Conservation (phyloP, 1,140 invertebrate genomes). For the Ylistrum balloti region DNA sequence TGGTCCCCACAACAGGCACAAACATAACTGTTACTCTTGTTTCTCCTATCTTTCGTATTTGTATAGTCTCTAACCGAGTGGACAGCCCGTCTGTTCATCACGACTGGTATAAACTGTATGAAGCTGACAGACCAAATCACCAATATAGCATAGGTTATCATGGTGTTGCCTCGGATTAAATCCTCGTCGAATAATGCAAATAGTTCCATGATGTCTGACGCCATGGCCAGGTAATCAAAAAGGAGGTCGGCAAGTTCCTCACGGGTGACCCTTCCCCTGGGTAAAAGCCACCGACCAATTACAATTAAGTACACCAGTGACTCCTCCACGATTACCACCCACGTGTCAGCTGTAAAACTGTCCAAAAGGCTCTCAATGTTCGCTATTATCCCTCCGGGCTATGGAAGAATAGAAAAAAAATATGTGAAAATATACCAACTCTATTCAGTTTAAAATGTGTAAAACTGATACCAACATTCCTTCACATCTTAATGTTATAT, state of each 20-base stretch:
- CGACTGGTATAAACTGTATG: conserved; percentile 85
- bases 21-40: background rate
- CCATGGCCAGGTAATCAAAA: conserved; percentile 89
- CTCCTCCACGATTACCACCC: conserved; percentile 92
- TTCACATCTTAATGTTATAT: no score
- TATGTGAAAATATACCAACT: no score
- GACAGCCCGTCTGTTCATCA: conserved; percentile 54
- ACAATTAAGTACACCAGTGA: conserved; percentile 91
- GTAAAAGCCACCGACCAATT: conserved; percentile 92
- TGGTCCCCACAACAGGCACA: background rate
- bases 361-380: background rate
- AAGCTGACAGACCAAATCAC: conserved; percentile 88
- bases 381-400: background rate
- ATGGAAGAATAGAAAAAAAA: background rate
- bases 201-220: conserved; percentile 96
- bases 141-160: conserved; percentile 63
- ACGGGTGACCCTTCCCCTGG: conserved; percentile 93
- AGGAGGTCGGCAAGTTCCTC: conserved; percentile 95
- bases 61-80: background rate
- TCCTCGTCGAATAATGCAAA: conserved; percentile 90
- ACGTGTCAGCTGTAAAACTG: conserved; percentile 56
- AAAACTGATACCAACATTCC: no score
- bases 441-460: no score
- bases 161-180: conserved; percentile 53
- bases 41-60: background rate